A percentile compares a stretch with the other conserved stretches of the same genome.
Evolutionary conservation across 2,888 invertebrate species (phyloP).

Genomic region (Chloroclystis v-ata): DNA sequence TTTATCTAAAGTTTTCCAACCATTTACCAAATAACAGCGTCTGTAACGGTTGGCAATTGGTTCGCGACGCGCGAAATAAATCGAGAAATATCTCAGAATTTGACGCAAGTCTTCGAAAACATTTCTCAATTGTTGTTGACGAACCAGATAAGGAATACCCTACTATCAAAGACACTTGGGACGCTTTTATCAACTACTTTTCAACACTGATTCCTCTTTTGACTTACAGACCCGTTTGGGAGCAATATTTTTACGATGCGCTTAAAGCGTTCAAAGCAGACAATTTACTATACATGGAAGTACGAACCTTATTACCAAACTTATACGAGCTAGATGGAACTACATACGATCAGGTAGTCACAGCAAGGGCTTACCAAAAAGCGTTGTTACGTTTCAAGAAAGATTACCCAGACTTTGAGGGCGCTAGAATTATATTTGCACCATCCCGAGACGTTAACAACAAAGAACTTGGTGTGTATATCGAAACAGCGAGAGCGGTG

Average conservation of each 20-base stretch:
- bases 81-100: conserved; percentile 63
- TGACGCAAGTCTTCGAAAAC: conserved; percentile 70
- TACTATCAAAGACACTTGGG: conserved; percentile 79
- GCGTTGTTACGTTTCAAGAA: conserved; percentile 75
- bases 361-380: conserved; percentile 78
- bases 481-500: conserved; percentile 54
- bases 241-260: conserved; percentile 81
- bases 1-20: not conserved
- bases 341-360: conserved; percentile 70
- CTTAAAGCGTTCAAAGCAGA: conserved; percentile 80
- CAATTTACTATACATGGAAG: conserved; percentile 83
- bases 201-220: conserved; percentile 71
- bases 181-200: conserved; percentile 77
- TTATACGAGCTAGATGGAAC: conserved; percentile 83
- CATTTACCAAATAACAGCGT: conserved; percentile 7
- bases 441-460: conserved; percentile 71
- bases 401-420: conserved; percentile 81
- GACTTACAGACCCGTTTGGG: conserved; percentile 81
- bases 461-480: conserved; percentile 58
- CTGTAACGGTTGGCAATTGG: conserved; percentile 64
- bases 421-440: conserved; percentile 83
- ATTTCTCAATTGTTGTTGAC: conserved; percentile 76
- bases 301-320: conserved; percentile 80
- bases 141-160: conserved; percentile 66
- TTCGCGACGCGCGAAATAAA: conserved; percentile 58